These are phyloP conservation scores for Lamprotornis superbus DNA, from an alignment of 2,113 vertebrate genomes.

Conservation along the genomic window DNA sequence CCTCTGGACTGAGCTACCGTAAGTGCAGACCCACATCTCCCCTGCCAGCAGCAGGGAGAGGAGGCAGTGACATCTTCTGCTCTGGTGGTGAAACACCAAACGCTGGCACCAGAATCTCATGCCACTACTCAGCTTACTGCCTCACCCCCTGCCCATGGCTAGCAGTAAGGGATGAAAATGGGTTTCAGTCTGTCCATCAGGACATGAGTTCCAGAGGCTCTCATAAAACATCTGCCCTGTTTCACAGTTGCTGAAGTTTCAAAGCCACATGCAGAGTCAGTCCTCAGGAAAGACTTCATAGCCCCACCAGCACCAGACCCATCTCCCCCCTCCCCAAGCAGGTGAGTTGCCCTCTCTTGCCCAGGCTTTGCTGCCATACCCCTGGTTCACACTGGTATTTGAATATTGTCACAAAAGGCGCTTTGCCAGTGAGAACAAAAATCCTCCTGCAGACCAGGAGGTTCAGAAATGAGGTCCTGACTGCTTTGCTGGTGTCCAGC, in stretches of 20 bases:
- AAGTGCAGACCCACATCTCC: background rate
- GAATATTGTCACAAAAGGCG: fast-evolving
- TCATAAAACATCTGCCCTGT: background rate
- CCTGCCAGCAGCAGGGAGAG: fast-evolving
- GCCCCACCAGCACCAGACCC: background rate
- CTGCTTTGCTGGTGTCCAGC: background rate
- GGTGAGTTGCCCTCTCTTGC: background rate
- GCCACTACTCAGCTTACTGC: fast-evolving
- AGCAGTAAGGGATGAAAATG: background rate
- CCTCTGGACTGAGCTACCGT: conserved; percentile 12
- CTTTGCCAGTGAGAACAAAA: background rate
- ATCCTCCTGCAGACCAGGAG: background rate
- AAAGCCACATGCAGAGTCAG: background rate
- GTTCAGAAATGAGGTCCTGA: background rate
- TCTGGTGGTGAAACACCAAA: fast-evolving
- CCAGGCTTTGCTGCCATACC: background rate
- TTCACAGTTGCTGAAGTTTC: conserved; percentile 46
- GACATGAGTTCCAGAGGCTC: background rate
- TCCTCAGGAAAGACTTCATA: conserved; percentile 3
- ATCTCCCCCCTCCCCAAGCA: background rate
- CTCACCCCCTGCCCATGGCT: background rate
- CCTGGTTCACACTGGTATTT: background rate
- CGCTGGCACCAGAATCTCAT: fast-evolving
- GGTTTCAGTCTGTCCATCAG: background rate
- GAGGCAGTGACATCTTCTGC: background rate